Evolutionary conservation across 2,113 vertebrate species (phyloP).

Genomic region (Pedetes capensis): DNA sequence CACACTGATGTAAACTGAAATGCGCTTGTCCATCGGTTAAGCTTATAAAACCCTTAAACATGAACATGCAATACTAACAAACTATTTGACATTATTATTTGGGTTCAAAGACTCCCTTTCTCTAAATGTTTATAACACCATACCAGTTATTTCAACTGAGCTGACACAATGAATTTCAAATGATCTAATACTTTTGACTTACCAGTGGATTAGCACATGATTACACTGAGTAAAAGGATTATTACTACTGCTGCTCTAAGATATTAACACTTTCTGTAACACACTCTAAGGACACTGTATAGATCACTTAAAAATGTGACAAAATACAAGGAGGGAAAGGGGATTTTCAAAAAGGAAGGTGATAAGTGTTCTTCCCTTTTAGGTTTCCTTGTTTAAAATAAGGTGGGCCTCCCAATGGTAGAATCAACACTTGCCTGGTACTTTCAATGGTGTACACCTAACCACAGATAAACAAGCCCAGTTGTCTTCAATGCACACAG

Average conservation of each 20-base stretch:
- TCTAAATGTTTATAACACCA: conserved; percentile 78
- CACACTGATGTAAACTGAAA: conserved; percentile 68
- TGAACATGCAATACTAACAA: conserved; percentile 72
- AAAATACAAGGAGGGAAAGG: conserved; percentile 20
- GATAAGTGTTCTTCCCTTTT: conserved; percentile 28
- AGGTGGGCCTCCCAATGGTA: not conserved
- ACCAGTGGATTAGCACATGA: conserved; percentile 86
- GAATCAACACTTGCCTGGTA: not conserved
- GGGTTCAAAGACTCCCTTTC: conserved; percentile 76
- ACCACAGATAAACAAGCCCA: conserved; percentile 21
- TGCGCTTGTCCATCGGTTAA: conserved; percentile 69
- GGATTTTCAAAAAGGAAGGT: conserved; percentile 41
- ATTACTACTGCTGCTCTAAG: conserved; percentile 82
- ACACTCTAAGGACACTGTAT: conserved; percentile 67
- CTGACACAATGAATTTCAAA: conserved; percentile 84
- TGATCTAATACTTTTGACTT: conserved; percentile 83
- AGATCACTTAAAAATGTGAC: conserved; percentile 56
- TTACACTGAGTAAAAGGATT: conserved; percentile 83
- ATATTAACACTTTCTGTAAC: conserved; percentile 85
- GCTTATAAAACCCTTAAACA: conserved; percentile 72
- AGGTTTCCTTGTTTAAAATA: conserved; percentile 51
- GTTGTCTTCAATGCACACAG: not conserved
- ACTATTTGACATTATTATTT: conserved; percentile 80
- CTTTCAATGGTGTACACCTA: not conserved
- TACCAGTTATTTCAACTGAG: conserved; percentile 77